Evolutionary conservation across 2,888 invertebrate genomes (phyloP), one percentile per base, ranked within the genome.

Genomic region (Synanthedon tipuliformis): DNA sequence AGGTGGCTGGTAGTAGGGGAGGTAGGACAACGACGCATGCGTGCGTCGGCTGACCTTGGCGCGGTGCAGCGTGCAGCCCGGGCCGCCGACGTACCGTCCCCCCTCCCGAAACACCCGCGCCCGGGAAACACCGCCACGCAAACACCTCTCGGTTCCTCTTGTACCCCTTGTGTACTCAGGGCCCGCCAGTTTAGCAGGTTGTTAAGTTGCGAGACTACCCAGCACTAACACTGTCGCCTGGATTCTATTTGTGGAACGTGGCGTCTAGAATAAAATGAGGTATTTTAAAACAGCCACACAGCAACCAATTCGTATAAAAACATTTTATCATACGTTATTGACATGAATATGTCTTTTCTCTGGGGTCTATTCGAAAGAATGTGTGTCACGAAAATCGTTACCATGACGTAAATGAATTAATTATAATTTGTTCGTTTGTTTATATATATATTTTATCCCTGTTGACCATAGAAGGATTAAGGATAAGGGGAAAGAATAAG

Each of bases 161-260:
- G 65, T 66, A 62, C 72, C 68, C 68, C 73, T 66, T 64, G 71
- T 64, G 71, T 71, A 69, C 72, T 75, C 74, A 75, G 82, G 82
- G 77, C 81, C 79, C 80, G 80, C 82, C 81, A 79, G 82, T 83
- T 80, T 72, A 70, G 78, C 84, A 81, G 80, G 84, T 84, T 82
- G 76, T 77, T 12, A 49, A 45, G 45, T 45, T 49, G 16, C 49
- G 23, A 18, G 49, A 69, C 73, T 68, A 75, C 75, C 75, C 75
- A 80, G 73, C 79, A 68, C 23, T 23, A 23, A 23, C 23, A 65
- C 69, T 72, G 72, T 45, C 34, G 45, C 45, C 45, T 45, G 15
- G 45, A 45, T 45, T 78, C 81, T 83, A 80, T 80, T 81, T 81
- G 72, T 77, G 75, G 73, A 72, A 65, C 64, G 63, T 12, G 45